Percentiles rank a stretch among this genome's conserved stretches.
phyloP scores from a whole-genome alignment of 2,888 invertebrate genomes.

The Cephus runcator region DNA sequence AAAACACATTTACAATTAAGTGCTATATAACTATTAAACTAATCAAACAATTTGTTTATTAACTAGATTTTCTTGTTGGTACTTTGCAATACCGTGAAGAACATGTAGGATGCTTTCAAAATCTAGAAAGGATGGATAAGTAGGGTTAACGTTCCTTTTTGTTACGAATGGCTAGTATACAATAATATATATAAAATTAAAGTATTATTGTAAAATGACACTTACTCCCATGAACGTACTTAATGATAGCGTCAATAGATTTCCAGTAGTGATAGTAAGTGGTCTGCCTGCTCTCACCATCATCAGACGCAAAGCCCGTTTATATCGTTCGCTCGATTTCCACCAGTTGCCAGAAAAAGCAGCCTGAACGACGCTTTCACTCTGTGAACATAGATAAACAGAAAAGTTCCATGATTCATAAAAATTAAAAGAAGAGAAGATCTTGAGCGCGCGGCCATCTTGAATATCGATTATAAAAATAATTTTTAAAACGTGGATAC shows the following conservation, averaged over 20 bases:
- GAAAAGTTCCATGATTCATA: not conserved
- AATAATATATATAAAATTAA: not conserved
- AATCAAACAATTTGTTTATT: not conserved
- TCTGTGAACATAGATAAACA: slow-evolving; percentile 31
- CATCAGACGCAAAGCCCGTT: slow-evolving; percentile 38
- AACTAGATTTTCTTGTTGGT: slow-evolving; percentile 15
- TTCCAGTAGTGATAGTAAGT: slow-evolving; percentile 40
- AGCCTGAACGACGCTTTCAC: slow-evolving; percentile 35
- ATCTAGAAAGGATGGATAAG: slow-evolving; percentile 35
- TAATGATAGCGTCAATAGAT: slow-evolving; percentile 43
- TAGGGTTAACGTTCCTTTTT: not conserved
- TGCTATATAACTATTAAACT: not conserved
- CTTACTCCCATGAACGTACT: slow-evolving; percentile 48
- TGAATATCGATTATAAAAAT: not conserved
- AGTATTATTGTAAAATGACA: slow-evolving; percentile 1
- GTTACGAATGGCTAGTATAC: not conserved
- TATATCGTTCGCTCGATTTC: slow-evolving; percentile 39
- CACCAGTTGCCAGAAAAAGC: slow-evolving; percentile 49
- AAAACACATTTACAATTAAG: not conserved
- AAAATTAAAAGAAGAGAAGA: not conserved
- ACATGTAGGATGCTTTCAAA: slow-evolving; percentile 48
- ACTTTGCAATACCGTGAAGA: slow-evolving; percentile 48
- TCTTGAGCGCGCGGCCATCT: not conserved
- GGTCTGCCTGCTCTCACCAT: slow-evolving; percentile 42
- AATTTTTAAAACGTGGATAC: not conserved